Evolutionary conservation across 2,113 vertebrate genomes (phyloP), one percentile per base, ranked within the genome.

Genomic region (Peucedramus taeniatus): DNA sequence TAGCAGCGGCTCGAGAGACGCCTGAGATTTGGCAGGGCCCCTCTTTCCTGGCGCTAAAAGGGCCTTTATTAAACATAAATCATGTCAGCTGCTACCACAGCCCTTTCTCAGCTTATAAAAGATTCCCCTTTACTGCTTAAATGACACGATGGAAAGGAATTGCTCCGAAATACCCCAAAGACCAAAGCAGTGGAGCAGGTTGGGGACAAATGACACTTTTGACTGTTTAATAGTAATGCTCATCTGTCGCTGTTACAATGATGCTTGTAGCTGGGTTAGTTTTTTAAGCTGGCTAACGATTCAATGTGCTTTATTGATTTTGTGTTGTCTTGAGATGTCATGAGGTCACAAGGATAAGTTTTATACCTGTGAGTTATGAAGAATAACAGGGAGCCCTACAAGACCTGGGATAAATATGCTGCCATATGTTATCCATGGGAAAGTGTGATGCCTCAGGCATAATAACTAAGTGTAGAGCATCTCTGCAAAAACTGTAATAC

Each of bases 41-140:
- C 87, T 68, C 89, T 94, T 97, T 77, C 95, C 94, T 94, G 87
- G 94, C 12, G 24, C 82, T 92, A 31, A 96, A 91, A 91, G 71
- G 75, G 83, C 90, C 95, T 96, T 97, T 96, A 93, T 95, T 81
- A 96, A 94, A 70, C 96, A 95, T 96, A 94, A 95, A 97, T 97
- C 96, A 96, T 12, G 87, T 95, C 93, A 93, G 86, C 90, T 91
- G 88, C 92, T 83, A 35, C 75, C 12, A 4, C 17, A 18, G 83
- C 87, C 93, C 90, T 96, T 97, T 96, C 94, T 95, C 79, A 90
- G 82, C 65, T 96, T 75, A 83, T 80, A 94, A 96, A 97, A 89
- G 92, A 83, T 95, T 77, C 49, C 24, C 54, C 87, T 83, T 94
- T 89, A 50, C 93, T 70, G 75, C 82, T 89, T 50, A 90, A 96